Percentiles rank a stretch among this genome's conserved stretches.
Evolutionary conservation across 2,797 vertebrate genomes (phyloP).

Genomic region (Typhlichthys subterraneus): DNA sequence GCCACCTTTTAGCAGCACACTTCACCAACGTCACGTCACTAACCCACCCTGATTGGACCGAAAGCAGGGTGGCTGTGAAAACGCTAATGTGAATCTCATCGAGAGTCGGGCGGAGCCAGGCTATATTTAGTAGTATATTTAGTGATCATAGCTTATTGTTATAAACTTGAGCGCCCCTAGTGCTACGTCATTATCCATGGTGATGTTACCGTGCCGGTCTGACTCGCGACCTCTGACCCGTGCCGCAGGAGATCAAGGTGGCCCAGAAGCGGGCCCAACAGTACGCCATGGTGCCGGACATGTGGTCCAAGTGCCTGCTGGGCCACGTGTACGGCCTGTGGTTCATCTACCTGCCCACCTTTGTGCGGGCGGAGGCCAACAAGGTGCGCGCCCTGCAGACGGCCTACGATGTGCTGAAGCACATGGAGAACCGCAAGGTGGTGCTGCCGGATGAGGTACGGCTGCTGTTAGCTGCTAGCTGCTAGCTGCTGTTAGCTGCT

Average conservation of each 20-base stretch:
- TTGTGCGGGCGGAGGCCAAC: conserved; percentile 79
- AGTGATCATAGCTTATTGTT: no score
- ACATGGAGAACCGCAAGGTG: conserved; percentile 92
- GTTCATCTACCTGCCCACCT: conserved; percentile 94
- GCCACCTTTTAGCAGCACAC: no score
- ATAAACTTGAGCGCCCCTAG: no score
- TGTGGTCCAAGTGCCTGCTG: conserved; percentile 93
- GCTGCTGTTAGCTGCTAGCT: no score
- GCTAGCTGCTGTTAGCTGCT: no score
- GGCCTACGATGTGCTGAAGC: conserved; percentile 89
- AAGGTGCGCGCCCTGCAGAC: conserved; percentile 87
- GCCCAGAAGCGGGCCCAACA: conserved; percentile 91
- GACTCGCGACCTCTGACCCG: neutral
- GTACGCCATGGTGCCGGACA: conserved; percentile 84
- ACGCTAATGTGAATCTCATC: no score
- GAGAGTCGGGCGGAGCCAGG: no score
- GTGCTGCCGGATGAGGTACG: conserved; percentile 88
- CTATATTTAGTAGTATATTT: no score
- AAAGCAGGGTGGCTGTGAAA: no score
- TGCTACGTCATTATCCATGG: no score
- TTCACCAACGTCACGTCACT: no score
- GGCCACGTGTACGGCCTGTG: conserved; percentile 94
- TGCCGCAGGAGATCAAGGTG: conserved; percentile 88
- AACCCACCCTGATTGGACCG: no score
- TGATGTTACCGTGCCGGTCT: neutral